These are phyloP conservation scores for Atta texana DNA, from an alignment of 1,140 invertebrate species.

Conservation along the genomic window DNA sequence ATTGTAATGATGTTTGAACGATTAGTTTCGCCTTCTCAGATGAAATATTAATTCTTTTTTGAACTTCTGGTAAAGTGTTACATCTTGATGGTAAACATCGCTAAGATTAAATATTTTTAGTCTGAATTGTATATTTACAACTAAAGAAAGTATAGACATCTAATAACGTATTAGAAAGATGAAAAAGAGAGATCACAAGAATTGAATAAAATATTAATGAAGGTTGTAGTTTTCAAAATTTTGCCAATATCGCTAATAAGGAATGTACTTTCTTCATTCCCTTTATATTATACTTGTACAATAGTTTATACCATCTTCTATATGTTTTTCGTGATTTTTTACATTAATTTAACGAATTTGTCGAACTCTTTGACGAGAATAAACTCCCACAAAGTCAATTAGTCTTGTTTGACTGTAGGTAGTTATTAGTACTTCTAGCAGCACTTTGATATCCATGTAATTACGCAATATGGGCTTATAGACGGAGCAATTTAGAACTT, in stretches of 20 bases:
- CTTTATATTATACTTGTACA: not conserved
- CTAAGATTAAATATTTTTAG: not conserved
- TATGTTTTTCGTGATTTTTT: slow-evolving; percentile 5
- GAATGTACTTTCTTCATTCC: not conserved
- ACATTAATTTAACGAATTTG: slow-evolving; percentile 13
- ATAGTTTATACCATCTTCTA: not conserved
- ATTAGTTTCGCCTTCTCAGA: slow-evolving; percentile 17
- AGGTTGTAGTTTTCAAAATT: not conserved
- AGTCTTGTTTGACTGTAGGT: slow-evolving; percentile 42
- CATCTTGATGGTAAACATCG: not conserved
- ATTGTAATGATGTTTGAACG: slow-evolving; percentile 8
- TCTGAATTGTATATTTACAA: not conserved
- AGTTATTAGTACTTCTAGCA: slow-evolving; percentile 40
- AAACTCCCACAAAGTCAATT: slow-evolving; percentile 57
- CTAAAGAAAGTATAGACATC: not conserved
- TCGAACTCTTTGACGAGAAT: slow-evolving; percentile 37
- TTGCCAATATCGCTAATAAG: not conserved
- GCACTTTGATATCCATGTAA: slow-evolving; percentile 54
- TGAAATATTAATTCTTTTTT: slow-evolving; percentile 25
- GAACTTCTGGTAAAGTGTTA: not conserved
- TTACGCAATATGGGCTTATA: slow-evolving; percentile 50
- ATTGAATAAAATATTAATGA: slow-evolving; percentile 12
- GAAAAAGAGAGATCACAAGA: not conserved
- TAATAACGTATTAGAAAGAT: not conserved
- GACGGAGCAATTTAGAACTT: slow-evolving; percentile 52